Percentiles rank a stretch among this genome's conserved stretches.
These are phyloP conservation scores for Vulpes ferrilata DNA, from an alignment of 2,113 vertebrate genomes.

Conservation along the genomic window DNA sequence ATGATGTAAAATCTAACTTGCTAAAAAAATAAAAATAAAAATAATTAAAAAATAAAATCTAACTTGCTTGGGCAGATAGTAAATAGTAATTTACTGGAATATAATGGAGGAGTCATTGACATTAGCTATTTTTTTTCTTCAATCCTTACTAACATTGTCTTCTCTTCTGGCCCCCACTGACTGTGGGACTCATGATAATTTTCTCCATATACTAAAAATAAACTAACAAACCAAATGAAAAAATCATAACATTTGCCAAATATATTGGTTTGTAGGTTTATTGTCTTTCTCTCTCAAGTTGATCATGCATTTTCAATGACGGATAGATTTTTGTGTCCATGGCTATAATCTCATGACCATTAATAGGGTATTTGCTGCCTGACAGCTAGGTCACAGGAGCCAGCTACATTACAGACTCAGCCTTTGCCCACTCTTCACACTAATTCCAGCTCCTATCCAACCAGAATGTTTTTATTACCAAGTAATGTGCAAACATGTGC, in stretches of 20 bases:
- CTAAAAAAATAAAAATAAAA: background rate
- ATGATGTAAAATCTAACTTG: background rate
- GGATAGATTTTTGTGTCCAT: background rate
- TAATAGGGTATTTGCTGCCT: background rate
- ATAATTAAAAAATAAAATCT: background rate
- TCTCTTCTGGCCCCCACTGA: background rate
- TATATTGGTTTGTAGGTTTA: background rate
- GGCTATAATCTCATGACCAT: background rate
- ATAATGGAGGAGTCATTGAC: background rate
- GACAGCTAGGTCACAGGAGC: background rate
- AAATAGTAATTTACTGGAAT: background rate
- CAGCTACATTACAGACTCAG: background rate
- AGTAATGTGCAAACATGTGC: background rate
- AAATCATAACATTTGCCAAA: background rate
- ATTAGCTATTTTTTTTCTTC: background rate
- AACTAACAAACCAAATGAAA: background rate
- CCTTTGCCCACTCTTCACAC: background rate
- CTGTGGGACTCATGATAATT: background rate
- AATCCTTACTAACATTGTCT: background rate
- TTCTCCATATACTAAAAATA: background rate
- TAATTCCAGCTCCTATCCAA: background rate
- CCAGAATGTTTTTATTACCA: background rate
- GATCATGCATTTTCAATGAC: background rate
- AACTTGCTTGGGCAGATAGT: background rate
- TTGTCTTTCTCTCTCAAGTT: background rate